phyloP scores from a whole-genome alignment of 2,113 vertebrate genomes.

The Dromiciops gliroides region DNA sequence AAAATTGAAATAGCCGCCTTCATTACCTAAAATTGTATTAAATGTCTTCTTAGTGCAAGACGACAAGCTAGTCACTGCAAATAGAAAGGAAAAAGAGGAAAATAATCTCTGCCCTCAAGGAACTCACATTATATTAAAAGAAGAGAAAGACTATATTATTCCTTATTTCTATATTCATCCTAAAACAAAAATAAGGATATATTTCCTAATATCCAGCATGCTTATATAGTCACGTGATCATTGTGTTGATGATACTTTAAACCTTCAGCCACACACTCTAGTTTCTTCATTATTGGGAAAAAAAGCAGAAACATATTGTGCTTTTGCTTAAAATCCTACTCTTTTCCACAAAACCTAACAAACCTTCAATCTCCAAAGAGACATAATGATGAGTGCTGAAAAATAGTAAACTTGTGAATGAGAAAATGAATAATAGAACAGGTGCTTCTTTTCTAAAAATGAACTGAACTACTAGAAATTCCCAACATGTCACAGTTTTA shows the following conservation, averaged over 20 bases:
- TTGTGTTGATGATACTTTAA: not conserved
- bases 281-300: not conserved
- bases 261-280: not conserved
- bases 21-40: not conserved
- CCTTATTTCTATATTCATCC: not conserved
- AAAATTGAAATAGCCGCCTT: not conserved
- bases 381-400: not conserved
- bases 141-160: not conserved
- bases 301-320: not conserved
- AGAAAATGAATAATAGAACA: conserved; percentile 34
- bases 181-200: not conserved
- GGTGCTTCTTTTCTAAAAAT: not conserved
- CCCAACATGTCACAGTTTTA: not conserved
- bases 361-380: conserved; percentile 23
- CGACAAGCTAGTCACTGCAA: too few relatives aligned
- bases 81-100: not conserved
- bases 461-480: conserved; percentile 14
- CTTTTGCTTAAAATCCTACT: not conserved
- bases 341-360: not conserved
- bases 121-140: not conserved
- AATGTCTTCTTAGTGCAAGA: too few relatives aligned
- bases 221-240: accelerated
- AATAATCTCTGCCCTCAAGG: not conserved
- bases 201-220: not conserved
- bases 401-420: conserved; percentile 36